Percentiles rank a stretch among this genome's conserved stretches.
These are phyloP conservation scores for Tychaedon coryphoeus DNA, from an alignment of 2,113 vertebrate species.

Conservation along the genomic window DNA sequence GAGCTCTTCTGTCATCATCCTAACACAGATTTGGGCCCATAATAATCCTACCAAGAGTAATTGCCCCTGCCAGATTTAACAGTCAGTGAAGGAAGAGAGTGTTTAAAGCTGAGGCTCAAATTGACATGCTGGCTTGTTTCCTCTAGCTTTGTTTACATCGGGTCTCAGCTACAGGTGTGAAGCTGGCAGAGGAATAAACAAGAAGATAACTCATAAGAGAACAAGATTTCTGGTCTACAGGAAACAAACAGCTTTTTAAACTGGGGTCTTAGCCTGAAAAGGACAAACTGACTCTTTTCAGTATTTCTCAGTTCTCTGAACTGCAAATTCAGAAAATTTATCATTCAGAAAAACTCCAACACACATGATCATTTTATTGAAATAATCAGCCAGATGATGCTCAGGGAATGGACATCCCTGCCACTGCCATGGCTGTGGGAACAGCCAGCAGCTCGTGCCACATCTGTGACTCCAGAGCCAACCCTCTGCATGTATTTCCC, in stretches of 20 bases:
- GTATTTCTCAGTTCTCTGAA: neutral
- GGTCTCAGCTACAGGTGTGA: slow-evolving; percentile 34
- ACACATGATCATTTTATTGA: neutral
- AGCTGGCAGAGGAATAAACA: neutral
- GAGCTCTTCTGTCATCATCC: neutral
- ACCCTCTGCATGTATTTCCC: neutral
- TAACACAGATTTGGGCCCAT: neutral
- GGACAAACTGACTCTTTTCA: neutral
- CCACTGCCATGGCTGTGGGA: neutral
- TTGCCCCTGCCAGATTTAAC: neutral
- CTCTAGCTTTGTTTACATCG: neutral
- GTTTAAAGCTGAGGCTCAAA: neutral
- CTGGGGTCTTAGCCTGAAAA: neutral
- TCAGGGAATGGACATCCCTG: neutral
- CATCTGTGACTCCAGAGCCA: neutral
- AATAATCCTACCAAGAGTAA: neutral
- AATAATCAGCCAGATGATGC: neutral
- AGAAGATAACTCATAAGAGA: neutral
- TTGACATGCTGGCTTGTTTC: neutral
- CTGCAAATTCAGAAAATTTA: neutral
- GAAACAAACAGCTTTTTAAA: slow-evolving; percentile 16
- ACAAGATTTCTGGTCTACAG: neutral
- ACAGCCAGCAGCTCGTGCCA: neutral
- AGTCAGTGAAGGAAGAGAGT: neutral
- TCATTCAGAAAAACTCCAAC: neutral